A percentile compares a stretch with the other conserved stretches of the same genome.
phyloP scores from a whole-genome alignment of 2,113 vertebrate species.

The Paracanthobrama guichenoti region DNA sequence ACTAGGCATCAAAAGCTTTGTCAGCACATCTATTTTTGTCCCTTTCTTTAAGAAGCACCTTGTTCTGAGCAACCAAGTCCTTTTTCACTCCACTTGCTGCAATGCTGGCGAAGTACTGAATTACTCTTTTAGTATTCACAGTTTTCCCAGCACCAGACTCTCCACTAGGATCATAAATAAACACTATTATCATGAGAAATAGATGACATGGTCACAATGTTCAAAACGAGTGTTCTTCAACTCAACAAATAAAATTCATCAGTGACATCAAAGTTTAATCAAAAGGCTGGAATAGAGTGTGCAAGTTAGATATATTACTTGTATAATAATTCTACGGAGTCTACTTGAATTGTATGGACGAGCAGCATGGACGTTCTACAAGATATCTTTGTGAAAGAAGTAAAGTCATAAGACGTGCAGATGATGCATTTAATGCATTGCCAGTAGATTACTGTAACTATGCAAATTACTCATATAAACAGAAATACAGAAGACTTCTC shows the following conservation, averaged over 20 bases:
- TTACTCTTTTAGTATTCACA: slow-evolving; percentile 95
- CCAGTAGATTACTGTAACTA: background rate
- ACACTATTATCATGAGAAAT: background rate
- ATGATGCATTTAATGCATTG: background rate
- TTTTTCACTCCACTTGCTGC: slow-evolving; percentile 86
- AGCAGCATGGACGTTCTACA: background rate
- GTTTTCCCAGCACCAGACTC: slow-evolving; percentile 98
- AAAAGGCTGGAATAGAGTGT: too few species aligned
- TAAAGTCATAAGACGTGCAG: background rate
- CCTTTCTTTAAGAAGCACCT: slow-evolving; percentile 65
- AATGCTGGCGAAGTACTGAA: slow-evolving; percentile 95
- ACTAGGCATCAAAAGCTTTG: background rate
- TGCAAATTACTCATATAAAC: background rate
- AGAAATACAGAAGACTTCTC: background rate
- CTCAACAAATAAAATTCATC: too few species aligned
- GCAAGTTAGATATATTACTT: background rate
- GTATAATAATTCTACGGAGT: background rate
- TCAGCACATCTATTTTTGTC: background rate
- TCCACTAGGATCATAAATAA: slow-evolving; percentile 75
- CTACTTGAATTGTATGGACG: background rate
- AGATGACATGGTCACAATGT: background rate
- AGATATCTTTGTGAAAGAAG: background rate
- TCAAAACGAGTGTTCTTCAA: too few species aligned
- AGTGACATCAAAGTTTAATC: too few species aligned
- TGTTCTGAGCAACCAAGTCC: slow-evolving; percentile 77